These are phyloP conservation scores for Lomographa bimaculata DNA, from an alignment of 2,888 invertebrate genomes.

Conservation along the genomic window DNA sequence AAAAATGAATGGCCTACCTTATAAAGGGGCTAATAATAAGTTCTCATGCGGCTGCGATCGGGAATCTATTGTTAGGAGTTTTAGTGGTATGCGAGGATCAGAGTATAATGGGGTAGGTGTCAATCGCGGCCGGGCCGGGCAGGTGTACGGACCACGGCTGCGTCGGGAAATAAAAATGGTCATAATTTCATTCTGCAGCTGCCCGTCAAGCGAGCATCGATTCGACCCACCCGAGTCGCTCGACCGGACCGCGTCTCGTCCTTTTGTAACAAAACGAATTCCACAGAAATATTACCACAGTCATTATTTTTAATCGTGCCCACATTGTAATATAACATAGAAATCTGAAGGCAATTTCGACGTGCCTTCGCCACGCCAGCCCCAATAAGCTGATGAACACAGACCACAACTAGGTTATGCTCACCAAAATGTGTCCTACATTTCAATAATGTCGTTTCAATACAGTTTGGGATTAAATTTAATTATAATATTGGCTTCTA, in stretches of 20 bases:
- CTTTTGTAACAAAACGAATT: constrained; percentile 66
- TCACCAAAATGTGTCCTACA: constrained; percentile 24
- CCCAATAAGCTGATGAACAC: constrained; percentile 27
- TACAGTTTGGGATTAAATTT: constrained; percentile 5
- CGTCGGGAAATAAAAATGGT: constrained; percentile 72
- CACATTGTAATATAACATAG: constrained; percentile 46
- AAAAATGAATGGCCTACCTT: constrained; percentile 74
- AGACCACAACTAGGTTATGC: constrained; percentile 28
- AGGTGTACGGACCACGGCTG: constrained; percentile 63
- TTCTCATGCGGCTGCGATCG: constrained; percentile 78
- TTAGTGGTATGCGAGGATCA: constrained; percentile 58
- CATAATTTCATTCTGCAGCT: constrained; percentile 81
- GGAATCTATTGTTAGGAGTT: constrained; percentile 70
- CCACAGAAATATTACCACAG: constrained; percentile 64
- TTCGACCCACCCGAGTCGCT: constrained; percentile 52
- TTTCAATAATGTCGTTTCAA: constrained; percentile 17
- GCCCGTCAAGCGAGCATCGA: constrained; percentile 75
- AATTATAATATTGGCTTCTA: constrained; percentile 1
- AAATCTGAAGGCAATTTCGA: constrained; percentile 48
- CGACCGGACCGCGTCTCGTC: constrained; percentile 51
- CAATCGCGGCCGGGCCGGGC: constrained; percentile 72
- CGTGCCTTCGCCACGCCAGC: constrained; percentile 17
- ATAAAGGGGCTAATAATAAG: constrained; percentile 79
- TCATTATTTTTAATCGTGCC: constrained; percentile 65
- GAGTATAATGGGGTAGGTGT: constrained; percentile 79